Evolutionary conservation across 2,888 invertebrate genomes (phyloP).

Genomic region (Halocaridina rubra): DNA sequence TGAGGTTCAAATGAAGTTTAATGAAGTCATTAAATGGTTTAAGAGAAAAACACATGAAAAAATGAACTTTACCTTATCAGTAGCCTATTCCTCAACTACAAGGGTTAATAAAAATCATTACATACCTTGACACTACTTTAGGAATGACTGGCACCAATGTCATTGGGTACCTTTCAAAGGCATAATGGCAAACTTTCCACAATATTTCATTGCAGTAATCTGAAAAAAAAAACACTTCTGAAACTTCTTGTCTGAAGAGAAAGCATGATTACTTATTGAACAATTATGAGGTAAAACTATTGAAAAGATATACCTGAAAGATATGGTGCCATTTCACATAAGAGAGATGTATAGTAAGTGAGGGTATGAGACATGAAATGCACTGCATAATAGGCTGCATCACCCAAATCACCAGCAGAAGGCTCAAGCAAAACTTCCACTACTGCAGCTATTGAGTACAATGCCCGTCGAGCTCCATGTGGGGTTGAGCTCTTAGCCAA

Average conservation of each 20-base stretch:
- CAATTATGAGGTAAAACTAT: too few relatives aligned
- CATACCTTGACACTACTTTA: too few relatives aligned
- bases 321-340: not conserved
- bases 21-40: too few relatives aligned
- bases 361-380: not conserved
- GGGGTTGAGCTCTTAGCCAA: not conserved
- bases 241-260: too few relatives aligned
- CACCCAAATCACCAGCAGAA: not conserved
- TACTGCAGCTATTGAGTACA: not conserved
- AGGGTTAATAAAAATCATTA: too few relatives aligned
- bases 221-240: not conserved
- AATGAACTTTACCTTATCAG: too few relatives aligned
- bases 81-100: too few relatives aligned
- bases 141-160: too few relatives aligned
- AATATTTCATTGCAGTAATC: constrained; percentile 11
- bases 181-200: not conserved
- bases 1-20: too few relatives aligned
- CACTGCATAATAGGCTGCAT: not conserved
- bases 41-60: too few relatives aligned
- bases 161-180: not conserved
- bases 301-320: not conserved
- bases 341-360: not conserved
- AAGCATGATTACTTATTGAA: too few relatives aligned
- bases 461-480: not conserved
- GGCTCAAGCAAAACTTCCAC: not conserved